Conservation (phyloP, 2,113 vertebrate species). For the Coptodon rendalli region DNA sequence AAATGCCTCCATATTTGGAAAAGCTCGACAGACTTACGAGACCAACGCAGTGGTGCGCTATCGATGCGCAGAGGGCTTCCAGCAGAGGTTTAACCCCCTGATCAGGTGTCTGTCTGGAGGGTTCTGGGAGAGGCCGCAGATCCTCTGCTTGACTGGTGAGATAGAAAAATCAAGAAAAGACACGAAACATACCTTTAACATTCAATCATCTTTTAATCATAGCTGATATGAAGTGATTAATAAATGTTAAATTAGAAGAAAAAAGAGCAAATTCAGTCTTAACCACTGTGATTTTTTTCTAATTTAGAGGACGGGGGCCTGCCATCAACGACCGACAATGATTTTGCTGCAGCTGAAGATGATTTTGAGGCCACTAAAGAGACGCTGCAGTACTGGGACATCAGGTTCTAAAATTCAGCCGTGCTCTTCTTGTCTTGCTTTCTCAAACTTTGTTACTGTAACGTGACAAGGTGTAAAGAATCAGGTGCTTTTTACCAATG, state of each 20-base stretch:
- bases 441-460: constrained; percentile 9
- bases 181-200: neutral
- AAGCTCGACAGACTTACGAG: constrained; percentile 74
- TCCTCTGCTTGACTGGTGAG: constrained; percentile 81
- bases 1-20: constrained; percentile 78
- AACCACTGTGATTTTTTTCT: neutral
- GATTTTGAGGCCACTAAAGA: constrained; percentile 36
- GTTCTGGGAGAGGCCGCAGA: constrained; percentile 80
- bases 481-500: constrained; percentile 39
- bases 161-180: neutral
- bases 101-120: constrained; percentile 80
- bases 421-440: neutral
- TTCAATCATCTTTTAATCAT: neutral
- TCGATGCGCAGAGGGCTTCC: constrained; percentile 76
- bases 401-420: constrained; percentile 50
- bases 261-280: neutral
- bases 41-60: constrained; percentile 78
- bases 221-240: neutral
- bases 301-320: constrained; percentile 20
- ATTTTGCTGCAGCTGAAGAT: constrained; percentile 16
- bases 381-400: constrained; percentile 55
- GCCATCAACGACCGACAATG: neutral
- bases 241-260: neutral
- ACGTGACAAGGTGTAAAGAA: constrained; percentile 10
- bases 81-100: constrained; percentile 78